Base-by-base conservation (phyloP, 2,888 invertebrate species). In the Amiota minor region DNA sequence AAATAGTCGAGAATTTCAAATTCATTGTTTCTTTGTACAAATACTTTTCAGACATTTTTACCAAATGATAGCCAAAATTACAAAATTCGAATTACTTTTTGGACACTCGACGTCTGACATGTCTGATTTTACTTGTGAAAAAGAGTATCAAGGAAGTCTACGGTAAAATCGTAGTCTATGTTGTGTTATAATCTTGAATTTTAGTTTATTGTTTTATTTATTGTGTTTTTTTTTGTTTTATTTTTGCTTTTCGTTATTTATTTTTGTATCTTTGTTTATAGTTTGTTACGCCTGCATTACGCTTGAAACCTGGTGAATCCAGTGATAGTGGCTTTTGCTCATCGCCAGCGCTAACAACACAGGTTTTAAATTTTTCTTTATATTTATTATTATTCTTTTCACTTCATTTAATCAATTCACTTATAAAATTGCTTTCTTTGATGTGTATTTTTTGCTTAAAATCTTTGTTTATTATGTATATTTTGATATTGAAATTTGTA, bases 241-340 rank as follows among this genome's bases (percentile, higher is more conserved):
- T 79, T 80, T 79, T 77, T 80, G 73, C 78, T 77, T 84, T 83
- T 81, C 79, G 79, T 78, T 80, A 78, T 77, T 78, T 20, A 68
- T 68, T 53, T 20, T 20, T 59, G 53, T 65, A 35, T 46, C 47
- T 67, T 86, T 88, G 87, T 87, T 88, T 87, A 89, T 89, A 90
- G 90, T 89, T 90, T 86, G 89, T 90, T 89, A 92, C 90, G 91
- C 92, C 91, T 88, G 91, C 91, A 89, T 91, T 91, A 86, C 93
- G 93, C 88, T 91, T 93, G 88, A 90, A 89, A 87, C 89, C 90
- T 86, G 90, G 90, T 87, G 90, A 90, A 89, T 89, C 89, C 87
- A 90, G 90, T 88, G 90, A 90, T 90, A 90, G 90, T 88, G 90
- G 90, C 87, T 90, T 90, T 89, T 90, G 89, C 86, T 90, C 89